A percentile compares a stretch with the other conserved stretches of the same genome.
These are phyloP conservation scores for Tetraodon nigroviridis DNA, from an alignment of 2,113 vertebrate species.

Conservation along the genomic window DNA sequence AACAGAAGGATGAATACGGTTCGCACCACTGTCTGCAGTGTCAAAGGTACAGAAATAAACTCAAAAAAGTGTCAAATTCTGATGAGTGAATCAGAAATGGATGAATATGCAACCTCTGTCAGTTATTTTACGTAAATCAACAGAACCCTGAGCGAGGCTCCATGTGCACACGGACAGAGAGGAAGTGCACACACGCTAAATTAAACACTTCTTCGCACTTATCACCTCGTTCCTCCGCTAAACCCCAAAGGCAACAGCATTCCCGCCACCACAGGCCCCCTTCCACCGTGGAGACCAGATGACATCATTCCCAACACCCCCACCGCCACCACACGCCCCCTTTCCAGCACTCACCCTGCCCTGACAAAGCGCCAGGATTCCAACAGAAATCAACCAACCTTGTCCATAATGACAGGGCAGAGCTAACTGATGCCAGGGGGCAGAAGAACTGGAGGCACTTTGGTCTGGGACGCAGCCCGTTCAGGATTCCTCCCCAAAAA, in stretches of 20 bases:
- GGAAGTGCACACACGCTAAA: constrained; percentile 18
- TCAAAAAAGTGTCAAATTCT: too few relatives aligned
- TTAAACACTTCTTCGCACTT: constrained; percentile 28
- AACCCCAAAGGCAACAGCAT: constrained; percentile 54
- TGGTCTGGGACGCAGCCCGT: constrained; percentile 65
- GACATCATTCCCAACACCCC: constrained; percentile 62
- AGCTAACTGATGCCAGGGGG: constrained; percentile 69
- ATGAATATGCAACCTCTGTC: too few relatives aligned
- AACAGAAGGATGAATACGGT: too few relatives aligned
- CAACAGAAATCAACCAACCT: constrained; percentile 67
- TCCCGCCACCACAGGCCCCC: constrained; percentile 43
- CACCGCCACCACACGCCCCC: neutral
- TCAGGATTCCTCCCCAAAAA: constrained; percentile 64
- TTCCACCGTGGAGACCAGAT: constrained; percentile 65
- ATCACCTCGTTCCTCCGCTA: constrained; percentile 26
- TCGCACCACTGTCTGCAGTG: too few relatives aligned
- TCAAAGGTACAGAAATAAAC: too few relatives aligned
- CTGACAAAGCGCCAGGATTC: constrained; percentile 62
- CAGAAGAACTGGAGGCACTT: constrained; percentile 63
- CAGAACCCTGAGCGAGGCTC: too few relatives aligned
- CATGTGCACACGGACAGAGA: neutral
- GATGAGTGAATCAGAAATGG: too few relatives aligned
- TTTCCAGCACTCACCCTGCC: constrained; percentile 37
- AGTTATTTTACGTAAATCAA: too few relatives aligned
- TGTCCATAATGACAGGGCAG: constrained; percentile 72